Evolutionary conservation across 2,888 invertebrate genomes (phyloP).

Genomic region (Conus canariensis): DNA sequence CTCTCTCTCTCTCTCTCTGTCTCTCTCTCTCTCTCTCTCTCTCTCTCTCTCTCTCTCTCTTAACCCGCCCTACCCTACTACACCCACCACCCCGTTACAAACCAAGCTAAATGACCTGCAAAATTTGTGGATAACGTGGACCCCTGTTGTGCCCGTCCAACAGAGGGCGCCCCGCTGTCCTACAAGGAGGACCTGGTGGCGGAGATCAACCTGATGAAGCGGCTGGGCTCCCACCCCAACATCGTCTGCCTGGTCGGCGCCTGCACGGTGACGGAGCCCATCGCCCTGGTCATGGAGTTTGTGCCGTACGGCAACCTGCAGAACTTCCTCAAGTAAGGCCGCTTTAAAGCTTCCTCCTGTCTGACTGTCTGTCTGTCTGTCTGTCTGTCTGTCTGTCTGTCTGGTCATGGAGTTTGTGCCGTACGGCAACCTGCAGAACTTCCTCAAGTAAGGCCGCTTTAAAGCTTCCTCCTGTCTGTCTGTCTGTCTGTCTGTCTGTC

Average conservation of each 20-base stretch:
- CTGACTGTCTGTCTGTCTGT: background rate
- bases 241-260: constrained; percentile 88
- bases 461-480: background rate
- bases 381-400: background rate
- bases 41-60: constrained; percentile 33
- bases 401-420: constrained; percentile 88
- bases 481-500: background rate
- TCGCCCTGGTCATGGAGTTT: constrained; percentile 88
- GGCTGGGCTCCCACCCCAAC: constrained; percentile 87
- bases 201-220: constrained; percentile 89
- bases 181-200: constrained; percentile 85
- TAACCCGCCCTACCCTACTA: too few relatives aligned
- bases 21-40: constrained; percentile 38
- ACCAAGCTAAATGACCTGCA: too few relatives aligned
- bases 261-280: constrained; percentile 85
- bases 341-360: background rate
- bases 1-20: constrained; percentile 34
- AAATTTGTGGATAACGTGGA: too few relatives aligned
- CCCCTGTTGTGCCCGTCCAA: constrained; percentile 20
- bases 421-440: constrained; percentile 85
- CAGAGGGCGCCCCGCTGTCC: constrained; percentile 77
- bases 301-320: constrained; percentile 88
- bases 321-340: constrained; percentile 72
- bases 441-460: constrained; percentile 68
- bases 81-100: background rate